Evolutionary conservation across 2,888 invertebrate genomes (phyloP), one percentile per base, ranked within the genome.

Genomic region (Eugnorisma glareosa): DNA sequence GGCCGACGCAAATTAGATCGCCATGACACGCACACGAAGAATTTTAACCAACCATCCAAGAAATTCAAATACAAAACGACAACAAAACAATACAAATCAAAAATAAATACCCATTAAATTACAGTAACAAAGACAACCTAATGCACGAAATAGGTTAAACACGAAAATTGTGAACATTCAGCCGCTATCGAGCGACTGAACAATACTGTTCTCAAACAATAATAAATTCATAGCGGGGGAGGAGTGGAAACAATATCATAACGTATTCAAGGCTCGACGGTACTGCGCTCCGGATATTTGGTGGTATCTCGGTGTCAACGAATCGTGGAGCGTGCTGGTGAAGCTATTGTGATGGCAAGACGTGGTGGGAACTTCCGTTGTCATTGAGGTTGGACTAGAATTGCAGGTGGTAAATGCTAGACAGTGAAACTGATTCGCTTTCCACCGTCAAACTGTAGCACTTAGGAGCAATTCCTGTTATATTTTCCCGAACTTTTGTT

Each of bases 201-300:
- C 84, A 83, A 84, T 83, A 81, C 75, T 74, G 86, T 86, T 84
- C 77, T 40, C 69, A 74, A 82, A 86, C 86, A 86, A 84, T 85
- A 84, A 85, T 82, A 86, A 85, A 86, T 85, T 85, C 84, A 86
- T 75, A 63, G 69, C 43, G 61, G 64, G 61, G 67, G 67, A 37
- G 67, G 61, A 31, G 40, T 64, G 85, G 35, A 69, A 82, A 84
- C 86, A 85, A 78, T 85, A 82, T 85, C 73, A 85, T 86, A 76
- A 75, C 79, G 83, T 85, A 86, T 84, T 84, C 84, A 85, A 54
- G 59, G 67, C 77, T 35, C 54, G 63, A 18, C 63, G n/a, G 63
- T 61, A 35, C 79, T 31, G 67, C 43, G 67, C 75, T 51, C 74
- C 83, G 83, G 83, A 84, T 82, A 85, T 84, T 85, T 85, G 68